Evolutionary conservation across 2,113 vertebrate genomes (phyloP).

Genomic region (Natator depressus): DNA sequence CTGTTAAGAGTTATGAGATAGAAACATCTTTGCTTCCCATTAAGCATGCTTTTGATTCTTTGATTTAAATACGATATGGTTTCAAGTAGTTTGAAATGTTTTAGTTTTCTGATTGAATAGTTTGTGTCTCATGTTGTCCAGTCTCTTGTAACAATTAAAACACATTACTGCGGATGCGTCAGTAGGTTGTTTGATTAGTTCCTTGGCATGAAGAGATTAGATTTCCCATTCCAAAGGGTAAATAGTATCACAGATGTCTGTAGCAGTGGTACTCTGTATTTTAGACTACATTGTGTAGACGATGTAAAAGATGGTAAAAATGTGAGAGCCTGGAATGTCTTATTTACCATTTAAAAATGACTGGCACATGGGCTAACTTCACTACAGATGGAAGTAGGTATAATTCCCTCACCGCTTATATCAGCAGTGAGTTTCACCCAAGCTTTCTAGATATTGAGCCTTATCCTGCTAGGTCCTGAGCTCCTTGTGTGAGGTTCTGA

Average conservation of each 20-base stretch:
- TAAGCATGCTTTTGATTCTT: not conserved
- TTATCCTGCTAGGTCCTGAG: not conserved
- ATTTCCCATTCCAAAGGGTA: not conserved
- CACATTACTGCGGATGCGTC: not conserved
- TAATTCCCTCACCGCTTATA: not conserved
- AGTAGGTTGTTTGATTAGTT: not conserved
- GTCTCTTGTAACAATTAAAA: not conserved
- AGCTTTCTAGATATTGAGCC: too few relatives aligned
- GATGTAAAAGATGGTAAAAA: not conserved
- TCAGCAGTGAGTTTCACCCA: not conserved
- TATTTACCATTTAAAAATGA: not conserved
- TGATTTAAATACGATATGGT: not conserved
- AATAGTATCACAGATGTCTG: not conserved
- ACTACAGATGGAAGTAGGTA: not conserved
- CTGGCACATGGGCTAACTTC: not conserved
- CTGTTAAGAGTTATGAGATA: not conserved
- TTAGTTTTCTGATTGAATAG: not conserved
- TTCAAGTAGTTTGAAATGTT: not conserved
- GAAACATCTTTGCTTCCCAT: not conserved
- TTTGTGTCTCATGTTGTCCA: not conserved
- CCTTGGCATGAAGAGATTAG: not conserved
- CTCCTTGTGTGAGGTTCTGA: not conserved
- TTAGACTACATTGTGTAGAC: not conserved
- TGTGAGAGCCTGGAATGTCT: not conserved
- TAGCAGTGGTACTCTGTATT: not conserved